Evolutionary conservation across 92 coral and sea anemone genomes (phyloP).

Genomic region (Zoanthus sansibaricus): DNA sequence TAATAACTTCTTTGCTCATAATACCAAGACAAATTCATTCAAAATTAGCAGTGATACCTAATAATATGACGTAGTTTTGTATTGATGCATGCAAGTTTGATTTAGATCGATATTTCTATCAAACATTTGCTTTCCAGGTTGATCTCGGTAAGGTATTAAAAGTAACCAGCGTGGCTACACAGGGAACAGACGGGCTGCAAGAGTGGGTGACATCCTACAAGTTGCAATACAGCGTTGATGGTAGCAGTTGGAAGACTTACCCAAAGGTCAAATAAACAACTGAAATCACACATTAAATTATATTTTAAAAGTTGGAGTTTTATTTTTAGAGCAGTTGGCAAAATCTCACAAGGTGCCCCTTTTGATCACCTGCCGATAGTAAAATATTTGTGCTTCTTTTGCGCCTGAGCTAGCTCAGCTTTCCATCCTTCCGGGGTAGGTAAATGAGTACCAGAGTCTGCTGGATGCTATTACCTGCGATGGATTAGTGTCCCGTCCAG

Average conservation of each 20-base stretch:
- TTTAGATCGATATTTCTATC: background rate
- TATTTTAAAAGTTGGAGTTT: background rate
- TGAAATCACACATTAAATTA: background rate
- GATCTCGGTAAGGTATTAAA: slow-evolving; percentile 76
- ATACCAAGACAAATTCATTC: background rate
- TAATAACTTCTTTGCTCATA: background rate
- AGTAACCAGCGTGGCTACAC: slow-evolving; percentile 92
- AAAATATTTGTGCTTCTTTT: too few relatives aligned
- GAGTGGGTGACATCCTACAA: slow-evolving; percentile 95
- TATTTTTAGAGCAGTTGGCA: background rate
- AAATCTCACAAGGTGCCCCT: too few relatives aligned
- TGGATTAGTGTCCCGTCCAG: too few relatives aligned
- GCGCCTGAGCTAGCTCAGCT: too few relatives aligned
- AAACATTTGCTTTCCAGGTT: slow-evolving; percentile 52
- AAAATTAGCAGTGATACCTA: background rate
- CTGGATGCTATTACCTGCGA: too few relatives aligned
- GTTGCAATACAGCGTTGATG: slow-evolving; percentile 76
- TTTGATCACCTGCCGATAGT: too few relatives aligned
- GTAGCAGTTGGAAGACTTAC: slow-evolving; percentile 72
- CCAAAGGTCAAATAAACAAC: slow-evolving; percentile 48
- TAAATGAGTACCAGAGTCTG: too few relatives aligned
- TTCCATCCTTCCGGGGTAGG: too few relatives aligned
- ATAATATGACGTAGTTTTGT: background rate
- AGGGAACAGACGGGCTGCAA: slow-evolving; percentile 84
- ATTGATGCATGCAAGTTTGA: background rate